Evolutionary conservation across 2,113 vertebrate genomes (phyloP), one percentile per base, ranked within the genome.

Genomic region (Pachyramphus minor): DNA sequence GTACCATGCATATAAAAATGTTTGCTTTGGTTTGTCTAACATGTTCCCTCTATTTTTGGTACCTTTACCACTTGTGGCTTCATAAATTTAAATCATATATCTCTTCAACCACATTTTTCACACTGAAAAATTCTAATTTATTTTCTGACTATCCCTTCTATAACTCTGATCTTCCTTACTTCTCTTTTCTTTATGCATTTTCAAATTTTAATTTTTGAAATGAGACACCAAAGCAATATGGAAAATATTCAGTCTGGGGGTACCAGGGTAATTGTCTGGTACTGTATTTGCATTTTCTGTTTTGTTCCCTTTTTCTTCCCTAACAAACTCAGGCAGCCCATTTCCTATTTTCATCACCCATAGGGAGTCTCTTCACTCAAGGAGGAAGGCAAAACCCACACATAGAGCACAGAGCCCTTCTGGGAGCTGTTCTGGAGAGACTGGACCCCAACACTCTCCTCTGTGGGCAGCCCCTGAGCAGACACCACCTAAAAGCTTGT

Each of bases 11-110:
- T 55, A 77, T 19, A 64, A 68, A 86, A 92, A 95, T 56, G 35
- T 77, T 93, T 88, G 72, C 55, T 96, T 90, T 92, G 55, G 90
- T 90, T 93, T 92, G 64, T 89, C 27, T 71, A 55, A 71, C 21
- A 44, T 12, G 33, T 69, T 93, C 72, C 27, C 35, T 89, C 80
- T 71, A 67, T 53, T 80, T 95, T 27, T 89, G 89, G 68, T 93
- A 87, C 76, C 52, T 84, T 89, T 75, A 67, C 69, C 73, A 60
- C 19, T 78, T 67, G 64, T 37, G 68, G 60, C 60, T 93, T 95
- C 84, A 81, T 52, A 90, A 67, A 84, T 87, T 75, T 76, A 79
- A 93, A 67, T 74, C 23, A 41, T 21, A 0, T 41, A 42, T 62
- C 41, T 76, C 62, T 90, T 90, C 33, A 73, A 85, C 24, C 55